These are phyloP conservation scores for Ligdia adustata DNA, from an alignment of 2,888 invertebrate genomes.

Conservation along the genomic window DNA sequence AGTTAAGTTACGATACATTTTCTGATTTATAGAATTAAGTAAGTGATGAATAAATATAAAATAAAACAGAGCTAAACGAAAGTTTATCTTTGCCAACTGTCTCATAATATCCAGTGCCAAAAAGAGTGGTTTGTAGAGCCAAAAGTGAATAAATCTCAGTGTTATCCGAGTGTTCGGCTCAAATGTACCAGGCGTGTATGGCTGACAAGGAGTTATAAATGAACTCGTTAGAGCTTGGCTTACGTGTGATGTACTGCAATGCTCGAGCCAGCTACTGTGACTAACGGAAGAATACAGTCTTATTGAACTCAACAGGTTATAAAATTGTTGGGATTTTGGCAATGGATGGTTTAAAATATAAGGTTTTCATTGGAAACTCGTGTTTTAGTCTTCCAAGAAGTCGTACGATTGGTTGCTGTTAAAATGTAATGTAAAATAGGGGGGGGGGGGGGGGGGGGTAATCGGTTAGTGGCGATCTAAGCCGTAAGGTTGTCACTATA, in stretches of 20 bases:
- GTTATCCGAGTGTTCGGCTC: conserved; percentile 33
- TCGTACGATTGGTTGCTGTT: too few relatives aligned
- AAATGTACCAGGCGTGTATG: conserved; percentile 47
- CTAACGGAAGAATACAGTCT: conserved; percentile 39
- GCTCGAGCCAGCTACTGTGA: conserved; percentile 34
- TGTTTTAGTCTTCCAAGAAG: too few relatives aligned
- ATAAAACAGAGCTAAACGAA: neutral
- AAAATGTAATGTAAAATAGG: too few relatives aligned
- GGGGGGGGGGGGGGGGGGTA: too few relatives aligned
- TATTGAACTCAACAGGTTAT: conserved; percentile 52
- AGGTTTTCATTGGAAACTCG: too few relatives aligned
- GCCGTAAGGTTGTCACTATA: too few relatives aligned
- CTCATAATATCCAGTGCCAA: conserved; percentile 1
- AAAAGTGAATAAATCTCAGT: conserved; percentile 19
- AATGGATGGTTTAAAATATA: neutral
- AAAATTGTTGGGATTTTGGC: conserved; percentile 27
- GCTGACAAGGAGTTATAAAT: conserved; percentile 56
- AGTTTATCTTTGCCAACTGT: conserved; percentile 5
- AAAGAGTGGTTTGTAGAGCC: neutral
- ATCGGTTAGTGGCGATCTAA: too few relatives aligned
- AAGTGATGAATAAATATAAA: neutral
- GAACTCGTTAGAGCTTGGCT: conserved; percentile 59
- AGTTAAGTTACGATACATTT: too few relatives aligned
- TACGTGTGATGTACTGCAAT: conserved; percentile 53
- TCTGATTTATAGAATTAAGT: neutral